These are phyloP conservation scores for Saturnia japonica DNA, from an alignment of 2,888 invertebrate genomes.

Conservation along the genomic window DNA sequence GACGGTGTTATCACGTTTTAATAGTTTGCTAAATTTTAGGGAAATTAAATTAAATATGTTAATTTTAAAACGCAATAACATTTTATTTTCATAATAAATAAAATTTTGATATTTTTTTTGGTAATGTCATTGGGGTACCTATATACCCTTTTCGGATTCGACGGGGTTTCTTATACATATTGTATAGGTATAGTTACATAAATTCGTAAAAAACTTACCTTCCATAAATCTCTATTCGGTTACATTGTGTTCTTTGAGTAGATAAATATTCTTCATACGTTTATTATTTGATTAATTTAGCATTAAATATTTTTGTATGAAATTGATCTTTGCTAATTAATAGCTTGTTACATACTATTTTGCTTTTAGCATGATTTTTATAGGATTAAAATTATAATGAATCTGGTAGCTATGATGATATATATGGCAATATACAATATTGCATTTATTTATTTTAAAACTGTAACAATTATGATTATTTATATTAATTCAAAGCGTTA, in stretches of 20 bases:
- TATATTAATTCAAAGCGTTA: not conserved
- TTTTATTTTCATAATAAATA: no score
- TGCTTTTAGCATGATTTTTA: slow-evolving; percentile 41
- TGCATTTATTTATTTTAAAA: slow-evolving; percentile 23
- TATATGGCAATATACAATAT: slow-evolving; percentile 22
- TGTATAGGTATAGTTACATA: not conserved
- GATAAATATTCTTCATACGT: not conserved
- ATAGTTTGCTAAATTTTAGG: no score
- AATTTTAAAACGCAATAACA: no score
- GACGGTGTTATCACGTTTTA: no score
- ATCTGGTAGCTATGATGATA: slow-evolving; percentile 30
- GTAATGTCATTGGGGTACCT: no score
- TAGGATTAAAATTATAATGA: slow-evolving; percentile 39
- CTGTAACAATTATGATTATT: not conserved
- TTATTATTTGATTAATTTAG: not conserved
- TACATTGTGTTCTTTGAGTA: not conserved
- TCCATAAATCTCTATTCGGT: not conserved
- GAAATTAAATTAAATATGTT: no score
- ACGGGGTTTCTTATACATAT: no score
- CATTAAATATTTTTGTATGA: not conserved
- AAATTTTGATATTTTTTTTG: no score
- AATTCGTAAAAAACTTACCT: slow-evolving; percentile 9
- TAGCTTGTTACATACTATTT: slow-evolving; percentile 25
- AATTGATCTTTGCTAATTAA: slow-evolving; percentile 19
- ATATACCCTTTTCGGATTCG: no score